Conservation (phyloP, 2,113 vertebrate genomes). For the Puffinus mauretanicus region DNA sequence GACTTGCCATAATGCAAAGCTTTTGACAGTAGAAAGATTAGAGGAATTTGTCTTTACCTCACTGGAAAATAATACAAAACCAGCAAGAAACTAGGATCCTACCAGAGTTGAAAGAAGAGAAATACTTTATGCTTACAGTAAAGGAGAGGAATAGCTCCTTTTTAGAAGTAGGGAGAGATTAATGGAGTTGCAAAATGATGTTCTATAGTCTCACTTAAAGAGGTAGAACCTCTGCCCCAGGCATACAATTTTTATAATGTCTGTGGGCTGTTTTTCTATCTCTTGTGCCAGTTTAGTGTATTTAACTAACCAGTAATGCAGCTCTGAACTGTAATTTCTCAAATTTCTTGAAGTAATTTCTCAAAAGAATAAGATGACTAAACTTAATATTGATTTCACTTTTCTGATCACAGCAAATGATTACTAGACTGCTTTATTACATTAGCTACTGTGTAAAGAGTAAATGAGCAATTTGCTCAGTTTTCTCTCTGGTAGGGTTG, state of each 20-base stretch:
- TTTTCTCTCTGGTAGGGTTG: not conserved
- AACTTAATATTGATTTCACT: not conserved
- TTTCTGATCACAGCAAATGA: not conserved
- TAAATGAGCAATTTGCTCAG: not conserved
- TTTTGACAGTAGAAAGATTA: not conserved
- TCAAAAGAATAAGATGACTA: not conserved
- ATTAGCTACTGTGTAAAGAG: not conserved
- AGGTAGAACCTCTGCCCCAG: not conserved
- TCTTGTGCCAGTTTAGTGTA: not conserved
- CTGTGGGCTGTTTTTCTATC: not conserved
- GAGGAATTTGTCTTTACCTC: not conserved
- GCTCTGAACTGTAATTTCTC: not conserved
- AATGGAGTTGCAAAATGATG: not conserved
- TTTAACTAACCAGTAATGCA: not conserved
- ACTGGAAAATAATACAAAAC: not conserved
- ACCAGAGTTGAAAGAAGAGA: not conserved
- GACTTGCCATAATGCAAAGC: not conserved
- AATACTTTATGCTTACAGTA: not conserved
- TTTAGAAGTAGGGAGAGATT: not conserved
- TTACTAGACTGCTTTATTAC: not conserved
- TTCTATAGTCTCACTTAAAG: not conserved
- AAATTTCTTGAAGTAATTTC: not conserved
- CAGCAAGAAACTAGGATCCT: not conserved
- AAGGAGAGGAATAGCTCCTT: not conserved
- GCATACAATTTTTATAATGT: not conserved